A percentile compares a stretch with the other conserved stretches of the same genome.
phyloP scores from a whole-genome alignment of 2,797 vertebrate genomes.

The Taenioides sp. region DNA sequence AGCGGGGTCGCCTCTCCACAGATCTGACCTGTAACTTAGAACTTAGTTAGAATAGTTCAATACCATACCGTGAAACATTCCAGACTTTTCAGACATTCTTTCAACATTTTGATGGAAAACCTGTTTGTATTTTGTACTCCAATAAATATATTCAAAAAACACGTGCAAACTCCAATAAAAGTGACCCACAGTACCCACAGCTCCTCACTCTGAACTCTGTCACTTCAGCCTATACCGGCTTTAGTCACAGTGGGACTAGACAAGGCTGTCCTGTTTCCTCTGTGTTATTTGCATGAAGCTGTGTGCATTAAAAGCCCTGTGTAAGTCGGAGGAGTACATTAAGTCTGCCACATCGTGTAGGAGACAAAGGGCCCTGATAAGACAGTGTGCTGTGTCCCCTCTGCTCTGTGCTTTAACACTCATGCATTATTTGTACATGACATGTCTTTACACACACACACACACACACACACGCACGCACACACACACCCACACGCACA shows the following conservation, averaged over 20 bases:
- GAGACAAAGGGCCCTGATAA: slow-evolving; percentile 3
- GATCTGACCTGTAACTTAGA: too few species aligned
- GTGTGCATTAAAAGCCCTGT: neutral
- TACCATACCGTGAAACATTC: too few species aligned
- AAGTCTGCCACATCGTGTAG: neutral
- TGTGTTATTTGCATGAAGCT: neutral
- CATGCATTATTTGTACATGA: slow-evolving; percentile 9
- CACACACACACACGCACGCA: too few species aligned
- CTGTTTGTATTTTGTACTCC: too few species aligned
- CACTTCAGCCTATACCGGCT: neutral
- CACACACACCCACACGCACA: too few species aligned
- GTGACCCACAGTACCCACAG: too few species aligned
- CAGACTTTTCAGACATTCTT: too few species aligned
- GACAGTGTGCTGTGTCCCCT: neutral
- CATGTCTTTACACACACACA: slow-evolving; percentile 9
- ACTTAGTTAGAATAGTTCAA: too few species aligned
- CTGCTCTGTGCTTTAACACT: slow-evolving; percentile 12
- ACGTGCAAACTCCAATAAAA: too few species aligned
- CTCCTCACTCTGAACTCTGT: neutral
- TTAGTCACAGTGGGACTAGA: neutral
- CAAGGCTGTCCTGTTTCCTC: neutral
- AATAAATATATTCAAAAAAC: too few species aligned
- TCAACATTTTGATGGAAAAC: too few species aligned
- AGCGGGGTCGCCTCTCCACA: too few species aligned
- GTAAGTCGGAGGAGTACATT: neutral